Evolutionary conservation across 2,888 invertebrate species (phyloP), one percentile per base, ranked within the genome.

Genomic region (Hirtodrosophila alboralis): DNA sequence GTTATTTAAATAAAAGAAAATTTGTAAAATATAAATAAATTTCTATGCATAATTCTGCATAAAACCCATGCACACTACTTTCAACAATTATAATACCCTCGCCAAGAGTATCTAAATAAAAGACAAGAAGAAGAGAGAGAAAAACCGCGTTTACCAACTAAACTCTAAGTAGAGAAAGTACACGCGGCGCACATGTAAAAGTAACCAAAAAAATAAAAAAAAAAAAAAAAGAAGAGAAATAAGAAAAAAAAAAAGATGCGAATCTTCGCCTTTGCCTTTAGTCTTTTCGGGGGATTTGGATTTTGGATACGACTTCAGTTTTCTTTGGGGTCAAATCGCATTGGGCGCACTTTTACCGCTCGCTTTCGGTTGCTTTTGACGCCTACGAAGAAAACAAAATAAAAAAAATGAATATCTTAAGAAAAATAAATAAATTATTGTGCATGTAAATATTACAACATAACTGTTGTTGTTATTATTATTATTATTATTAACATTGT

Each of bases 131-230:
- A 57, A 57, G 54, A n/a, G n/a, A n/a, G n/a, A n/a, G n/a, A 62
- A 72, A 75, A 66, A 33, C 76, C 67, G 54, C 73, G 58, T 51
- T 60, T 83, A 58, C 58, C 79, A 81, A 62, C 68, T 76, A 84
- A 77, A 67, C 80, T 80, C 86, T 84, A 86, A 80, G 79, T 80
- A 80, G 79, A 80, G 79, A 80, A 80, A 80, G 79, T 86, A 86
- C 77, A 58, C 45, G 75, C 77, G 52, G 68, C 43, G 70, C 74
- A 69, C 79, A 79, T 79, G 84, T 80, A 84, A 80, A 86, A 86
- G 79, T 85, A 67, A 73, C 77, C 49, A 59, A 80, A 72, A 67
- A 51, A 18, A 18, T 18, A 18, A 18, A 54, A 31, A 47, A 49
- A 44, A 53, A 37, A 23, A 14, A 38, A 53, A 41, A 53, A 53